Evolutionary conservation across 2,888 invertebrate species (phyloP).

Genomic region (Petrophora chlorosata): DNA sequence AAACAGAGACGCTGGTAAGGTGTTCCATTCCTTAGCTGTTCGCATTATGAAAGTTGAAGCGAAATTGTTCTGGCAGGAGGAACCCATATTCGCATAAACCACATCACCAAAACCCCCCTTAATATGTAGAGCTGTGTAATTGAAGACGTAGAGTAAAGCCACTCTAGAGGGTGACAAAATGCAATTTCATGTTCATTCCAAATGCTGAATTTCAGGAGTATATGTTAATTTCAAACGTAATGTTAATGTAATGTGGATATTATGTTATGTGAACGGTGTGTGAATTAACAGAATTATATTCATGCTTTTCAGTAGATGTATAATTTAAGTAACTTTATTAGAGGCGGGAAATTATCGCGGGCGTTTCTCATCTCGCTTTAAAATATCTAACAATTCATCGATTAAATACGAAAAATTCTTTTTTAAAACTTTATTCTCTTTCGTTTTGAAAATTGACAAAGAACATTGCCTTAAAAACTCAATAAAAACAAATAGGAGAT

Average conservation of each 20-base stretch:
- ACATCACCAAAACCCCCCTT: conserved; percentile 11
- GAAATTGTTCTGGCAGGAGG: no score
- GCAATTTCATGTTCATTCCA: conserved; percentile 32
- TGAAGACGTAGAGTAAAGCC: conserved; percentile 35
- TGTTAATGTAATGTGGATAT: conserved; percentile 33
- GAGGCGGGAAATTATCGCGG: no score
- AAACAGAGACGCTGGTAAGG: no score
- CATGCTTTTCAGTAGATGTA: conserved; percentile 1
- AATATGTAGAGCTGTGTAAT: conserved; percentile 34
- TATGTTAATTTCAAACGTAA: conserved; percentile 28
- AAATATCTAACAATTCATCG: no score
- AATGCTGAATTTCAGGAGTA: conserved; percentile 25
- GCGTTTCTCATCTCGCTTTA: no score
- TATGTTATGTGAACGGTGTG: conserved; percentile 30
- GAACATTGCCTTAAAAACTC: no score
- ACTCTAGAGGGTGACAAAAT: conserved; percentile 32
- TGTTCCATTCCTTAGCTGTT: no score
- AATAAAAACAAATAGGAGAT: no score
- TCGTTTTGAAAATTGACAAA: no score
- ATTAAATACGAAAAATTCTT: no score
- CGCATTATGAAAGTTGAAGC: no score
- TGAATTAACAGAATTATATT: conserved; percentile 24
- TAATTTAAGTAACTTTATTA: not conserved
- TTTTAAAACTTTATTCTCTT: no score
- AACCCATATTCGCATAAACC: not conserved